phyloP scores from a whole-genome alignment of 2,797 vertebrate species.

The Sebastes aleutianus region DNA sequence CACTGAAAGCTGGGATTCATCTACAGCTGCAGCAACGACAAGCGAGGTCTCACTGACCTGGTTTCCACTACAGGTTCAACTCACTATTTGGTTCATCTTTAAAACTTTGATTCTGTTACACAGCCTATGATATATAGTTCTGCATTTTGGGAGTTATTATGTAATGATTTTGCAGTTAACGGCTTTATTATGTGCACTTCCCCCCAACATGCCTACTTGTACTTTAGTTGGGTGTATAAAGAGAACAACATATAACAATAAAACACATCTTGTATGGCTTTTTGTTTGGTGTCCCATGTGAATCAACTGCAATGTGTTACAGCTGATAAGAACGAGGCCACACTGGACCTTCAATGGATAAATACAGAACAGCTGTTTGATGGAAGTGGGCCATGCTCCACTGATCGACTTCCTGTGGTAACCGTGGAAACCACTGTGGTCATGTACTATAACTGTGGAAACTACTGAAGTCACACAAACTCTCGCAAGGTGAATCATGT shows the following conservation, averaged over 20 bases:
- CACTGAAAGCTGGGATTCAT: not conserved
- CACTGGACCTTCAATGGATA: not conserved
- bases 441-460: conserved; percentile 14
- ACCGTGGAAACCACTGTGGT: conserved; percentile 26
- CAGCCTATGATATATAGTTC: not conserved
- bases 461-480: not conserved
- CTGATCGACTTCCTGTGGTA: conserved; percentile 13
- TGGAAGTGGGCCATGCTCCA: conserved; percentile 13
- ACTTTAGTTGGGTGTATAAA: not conserved
- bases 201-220: not conserved
- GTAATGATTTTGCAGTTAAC: not conserved
- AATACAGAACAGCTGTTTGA: not conserved
- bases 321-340: not conserved
- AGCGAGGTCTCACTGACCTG: not conserved
- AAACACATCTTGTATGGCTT: not conserved
- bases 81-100: not conserved
- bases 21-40: not conserved
- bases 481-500: not conserved
- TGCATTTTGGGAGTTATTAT: not conserved
- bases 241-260: not conserved
- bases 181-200: not conserved
- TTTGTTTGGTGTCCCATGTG: not conserved
- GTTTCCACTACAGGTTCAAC: not conserved
- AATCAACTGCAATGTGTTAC: not conserved
- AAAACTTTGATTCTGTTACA: not conserved